Evolutionary conservation across 2,113 vertebrate genomes (phyloP).

Genomic region (Caranx melampygus): DNA sequence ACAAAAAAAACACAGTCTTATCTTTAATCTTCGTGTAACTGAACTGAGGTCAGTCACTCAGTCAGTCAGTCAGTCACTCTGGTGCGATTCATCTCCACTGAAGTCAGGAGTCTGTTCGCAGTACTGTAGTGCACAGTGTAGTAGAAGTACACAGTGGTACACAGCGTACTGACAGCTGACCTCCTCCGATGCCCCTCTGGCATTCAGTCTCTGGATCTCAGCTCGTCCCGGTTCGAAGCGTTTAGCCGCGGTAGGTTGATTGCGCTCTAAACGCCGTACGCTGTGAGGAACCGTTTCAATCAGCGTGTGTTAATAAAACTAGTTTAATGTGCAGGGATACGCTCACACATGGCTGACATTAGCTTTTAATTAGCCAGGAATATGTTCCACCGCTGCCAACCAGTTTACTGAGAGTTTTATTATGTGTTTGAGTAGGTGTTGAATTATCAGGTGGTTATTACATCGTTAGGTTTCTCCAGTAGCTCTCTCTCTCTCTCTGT

Average conservation of each 20-base stretch:
- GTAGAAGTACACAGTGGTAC: background rate
- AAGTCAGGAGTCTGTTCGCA: conserved; percentile 13
- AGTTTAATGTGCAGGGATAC: conserved; percentile 9
- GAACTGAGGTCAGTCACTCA: background rate
- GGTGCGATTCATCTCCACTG: background rate
- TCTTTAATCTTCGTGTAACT: background rate
- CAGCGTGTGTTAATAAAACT: conserved; percentile 7
- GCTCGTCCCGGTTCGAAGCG: fast-evolving
- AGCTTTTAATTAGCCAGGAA: conserved; percentile 31
- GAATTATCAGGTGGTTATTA: conserved; percentile 5
- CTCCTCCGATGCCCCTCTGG: background rate
- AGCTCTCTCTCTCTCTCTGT: background rate
- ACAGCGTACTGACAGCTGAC: background rate
- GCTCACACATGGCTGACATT: background rate
- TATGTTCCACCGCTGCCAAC: background rate
- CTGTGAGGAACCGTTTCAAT: conserved; percentile 9
- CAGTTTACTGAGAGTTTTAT: background rate
- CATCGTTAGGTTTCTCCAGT: background rate
- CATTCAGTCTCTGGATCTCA: conserved; percentile 3
- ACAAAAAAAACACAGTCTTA: background rate
- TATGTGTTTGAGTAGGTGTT: background rate
- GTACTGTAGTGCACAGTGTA: background rate
- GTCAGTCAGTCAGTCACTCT: background rate
- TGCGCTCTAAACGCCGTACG: conserved; percentile 9
- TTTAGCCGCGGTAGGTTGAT: background rate